Evolutionary conservation across 2,113 vertebrate species (phyloP).

Genomic region (Sceloporus undulatus): DNA sequence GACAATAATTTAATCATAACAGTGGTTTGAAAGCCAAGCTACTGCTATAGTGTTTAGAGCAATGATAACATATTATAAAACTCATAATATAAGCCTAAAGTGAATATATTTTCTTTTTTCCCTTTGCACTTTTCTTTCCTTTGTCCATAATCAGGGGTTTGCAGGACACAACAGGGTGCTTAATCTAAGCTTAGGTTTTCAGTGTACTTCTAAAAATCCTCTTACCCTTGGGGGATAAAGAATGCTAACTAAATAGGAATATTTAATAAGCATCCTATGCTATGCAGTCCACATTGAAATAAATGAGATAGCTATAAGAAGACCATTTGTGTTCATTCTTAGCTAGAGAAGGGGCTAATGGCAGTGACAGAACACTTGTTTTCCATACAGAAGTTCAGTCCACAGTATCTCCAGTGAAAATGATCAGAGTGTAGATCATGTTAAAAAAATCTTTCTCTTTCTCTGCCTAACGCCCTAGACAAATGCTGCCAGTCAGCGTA

Average conservation of each 20-base stretch:
- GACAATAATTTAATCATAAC: not conserved
- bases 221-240: not conserved
- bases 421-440: too few species aligned
- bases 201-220: not conserved
- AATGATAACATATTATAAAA: not conserved
- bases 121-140: not conserved
- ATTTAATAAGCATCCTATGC: not conserved
- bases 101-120: not conserved
- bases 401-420: too few species aligned
- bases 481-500: too few species aligned
- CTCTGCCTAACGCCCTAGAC: too few species aligned
- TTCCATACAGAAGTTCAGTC: too few species aligned
- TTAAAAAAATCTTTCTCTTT: too few species aligned
- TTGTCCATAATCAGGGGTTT: not conserved
- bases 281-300: too few species aligned
- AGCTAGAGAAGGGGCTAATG: not conserved
- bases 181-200: not conserved
- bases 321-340: not conserved
- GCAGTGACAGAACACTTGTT: too few species aligned
- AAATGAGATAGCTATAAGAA: not conserved
- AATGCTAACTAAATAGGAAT: not conserved
- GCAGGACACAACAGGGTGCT: not conserved
- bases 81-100: not conserved
- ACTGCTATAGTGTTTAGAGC: not conserved
- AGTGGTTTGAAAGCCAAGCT: not conserved